Conservation (phyloP, 2,888 invertebrate genomes). For the Halictus quadricinctus region DNA sequence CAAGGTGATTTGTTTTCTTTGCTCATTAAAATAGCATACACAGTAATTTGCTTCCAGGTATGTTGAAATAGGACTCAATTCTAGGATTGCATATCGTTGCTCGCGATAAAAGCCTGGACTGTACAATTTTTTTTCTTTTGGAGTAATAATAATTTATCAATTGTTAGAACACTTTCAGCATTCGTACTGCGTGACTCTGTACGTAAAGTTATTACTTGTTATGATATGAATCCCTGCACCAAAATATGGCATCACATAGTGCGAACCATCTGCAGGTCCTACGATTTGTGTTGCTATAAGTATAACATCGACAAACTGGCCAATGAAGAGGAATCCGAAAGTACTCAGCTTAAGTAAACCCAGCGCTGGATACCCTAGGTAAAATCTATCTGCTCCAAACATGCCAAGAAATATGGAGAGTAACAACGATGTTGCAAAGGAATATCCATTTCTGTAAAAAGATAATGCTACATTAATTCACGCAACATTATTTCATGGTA, state of each 20-base stretch:
- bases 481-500: not conserved
- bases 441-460: constrained; percentile 93
- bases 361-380: constrained; percentile 98
- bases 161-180: constrained; percentile 84
- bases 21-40: constrained; percentile 52
- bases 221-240: constrained; percentile 93
- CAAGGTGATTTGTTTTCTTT: constrained; percentile 52
- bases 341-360: constrained; percentile 97
- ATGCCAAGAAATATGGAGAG: constrained; percentile 98
- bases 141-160: constrained; percentile 32
- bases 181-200: constrained; percentile 90
- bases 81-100: constrained; percentile 67
- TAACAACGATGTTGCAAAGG: constrained; percentile 94
- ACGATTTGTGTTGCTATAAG: constrained; percentile 97
- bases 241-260: constrained; percentile 96
- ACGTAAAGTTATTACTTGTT: constrained; percentile 92
- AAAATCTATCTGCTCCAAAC: constrained; percentile 98
- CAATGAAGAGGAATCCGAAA: constrained; percentile 97
- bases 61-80: constrained; percentile 57
- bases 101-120: constrained; percentile 57
- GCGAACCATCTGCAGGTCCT: constrained; percentile 96
- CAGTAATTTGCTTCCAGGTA: constrained; percentile 53
- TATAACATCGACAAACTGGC: constrained; percentile 97
- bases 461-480: constrained; percentile 29
- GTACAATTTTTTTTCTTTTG: constrained; percentile 45